Base-by-base conservation (phyloP, 2,797 vertebrate genomes). In the Takifugu ocellatus region DNA sequence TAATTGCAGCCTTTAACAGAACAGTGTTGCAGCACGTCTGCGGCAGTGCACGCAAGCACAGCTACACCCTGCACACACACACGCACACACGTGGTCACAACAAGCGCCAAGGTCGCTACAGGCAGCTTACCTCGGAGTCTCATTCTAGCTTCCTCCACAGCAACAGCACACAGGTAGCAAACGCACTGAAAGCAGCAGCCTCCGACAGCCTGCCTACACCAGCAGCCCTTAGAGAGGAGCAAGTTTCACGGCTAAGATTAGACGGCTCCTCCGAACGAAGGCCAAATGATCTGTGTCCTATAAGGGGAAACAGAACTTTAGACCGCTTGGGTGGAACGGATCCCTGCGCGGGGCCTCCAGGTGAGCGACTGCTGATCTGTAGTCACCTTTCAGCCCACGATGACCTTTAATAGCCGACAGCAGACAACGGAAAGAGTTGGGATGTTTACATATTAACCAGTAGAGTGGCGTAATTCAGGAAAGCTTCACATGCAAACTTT, bases 191-290 rank as follows among this genome's bases (percentile, higher is more conserved):
- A 48, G 45, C 57, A 46, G 60, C 16, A 70, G 31, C 51, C 25
- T 11, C 49, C 8, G 29, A 71, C 67, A 12, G 25, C 39, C 0
- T 71, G 75, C 63, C 54, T 48, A 5, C 24, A 77, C 53, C 62
- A 45, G 58, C 69, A 61, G 63, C 6, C 50, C 73, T 57, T 48
- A 5, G 39, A 49, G 65, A 60, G 56, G 57, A 86, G 56, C 80
- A 59, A 16, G 77, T 85, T 89, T 86, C 83, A 78, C 72, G 0
- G 86, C 91, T 91, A 91, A 90, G 89, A 90, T 93, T 92, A 93
- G 91, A 85, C 51, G 48, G 79, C 88, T 89, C 88, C 82, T 87
- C 91, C 87, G 85, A 74, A 90, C 91, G 89, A 91, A 90, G 90
- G 84, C 67, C 77, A 85, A 79, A 82, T 49, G 74, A 90, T 87